phyloP scores from a whole-genome alignment of 1,140 invertebrate genomes.

The Bemisia tabaci region DNA sequence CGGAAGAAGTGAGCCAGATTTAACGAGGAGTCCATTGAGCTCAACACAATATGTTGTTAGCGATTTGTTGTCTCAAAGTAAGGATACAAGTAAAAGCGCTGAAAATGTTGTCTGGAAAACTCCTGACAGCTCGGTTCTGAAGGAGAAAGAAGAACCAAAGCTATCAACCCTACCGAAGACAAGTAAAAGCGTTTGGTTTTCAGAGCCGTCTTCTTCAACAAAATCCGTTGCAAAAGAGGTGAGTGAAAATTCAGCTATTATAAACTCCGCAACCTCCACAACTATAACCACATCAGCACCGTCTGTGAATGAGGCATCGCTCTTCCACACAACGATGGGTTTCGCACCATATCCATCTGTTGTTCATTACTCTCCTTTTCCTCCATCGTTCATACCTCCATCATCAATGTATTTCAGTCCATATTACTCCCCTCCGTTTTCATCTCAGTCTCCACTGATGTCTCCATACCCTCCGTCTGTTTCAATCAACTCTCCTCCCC shows the following conservation, averaged over 20 bases:
- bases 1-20: neutral
- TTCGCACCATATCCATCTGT: neutral
- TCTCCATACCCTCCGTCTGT: neutral
- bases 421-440: neutral
- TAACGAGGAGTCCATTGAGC: neutral
- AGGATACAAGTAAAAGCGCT: neutral
- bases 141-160: neutral
- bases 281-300: neutral
- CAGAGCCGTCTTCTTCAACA: neutral
- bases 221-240: neutral
- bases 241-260: neutral
- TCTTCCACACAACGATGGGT: neutral
- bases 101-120: neutral
- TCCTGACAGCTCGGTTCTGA: neutral
- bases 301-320: neutral
- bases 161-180: neutral
- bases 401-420: neutral
- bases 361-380: neutral
- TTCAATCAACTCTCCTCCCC: too few species aligned
- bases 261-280: too few species aligned
- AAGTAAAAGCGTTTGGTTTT: neutral
- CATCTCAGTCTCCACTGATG: neutral
- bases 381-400: neutral
- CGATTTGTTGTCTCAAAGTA: neutral
- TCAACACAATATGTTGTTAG: neutral